Base-by-base conservation (phyloP, 2,113 vertebrate genomes). In the Ellobius talpinus region DNA sequence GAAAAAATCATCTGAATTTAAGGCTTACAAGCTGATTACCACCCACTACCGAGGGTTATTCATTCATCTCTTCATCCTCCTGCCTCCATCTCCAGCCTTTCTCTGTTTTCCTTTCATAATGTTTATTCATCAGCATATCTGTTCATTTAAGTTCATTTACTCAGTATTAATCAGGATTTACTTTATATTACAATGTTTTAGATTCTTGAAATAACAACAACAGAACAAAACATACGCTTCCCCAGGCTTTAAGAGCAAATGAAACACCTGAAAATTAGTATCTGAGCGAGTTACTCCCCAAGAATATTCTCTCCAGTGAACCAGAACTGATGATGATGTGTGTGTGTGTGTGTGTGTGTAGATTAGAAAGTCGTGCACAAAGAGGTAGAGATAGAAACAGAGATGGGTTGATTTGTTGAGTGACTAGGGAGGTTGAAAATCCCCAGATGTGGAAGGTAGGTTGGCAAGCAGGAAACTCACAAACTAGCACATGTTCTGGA, bases 141-240 rank as follows among this genome's bases (percentile, higher is more conserved):
- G 3, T 89, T 84, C 70, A 87, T 82, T 31, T 92, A 77, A 36
- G 3, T 91, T 84, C 63, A 87, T 82, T 31, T 92, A 82, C 39
- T 88, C 72, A 86, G 50, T 33, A 87, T 14, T 76, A 63, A 79
- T 31, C 82, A 58, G 31, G 8, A 39, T 93, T 12, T 23, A 29
- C 92, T 90, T 84, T 89, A 50, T 82, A 58, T 94, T 76, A 94
- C 52, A 96, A 36, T 85, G 13, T 79, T 92, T 61, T 36, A 50
- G 19, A n/a, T 89, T 89, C 81, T 95, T 86, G 36, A 89, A n/a
- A 95, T 66, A 4, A 72, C 85, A 45, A 76, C 23, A 76, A 26
- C 42, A 77, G 2, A 95, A 77, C 73, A 9, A 55, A 84, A 77
- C 36, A 16, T 87, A 84, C 52, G 19, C 55, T 95, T 95, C 55